A percentile compares a stretch with the other conserved stretches of the same genome.
Evolutionary conservation across 1,140 invertebrate genomes (phyloP).

Genomic region (Cyrtorhinus lividipennis): DNA sequence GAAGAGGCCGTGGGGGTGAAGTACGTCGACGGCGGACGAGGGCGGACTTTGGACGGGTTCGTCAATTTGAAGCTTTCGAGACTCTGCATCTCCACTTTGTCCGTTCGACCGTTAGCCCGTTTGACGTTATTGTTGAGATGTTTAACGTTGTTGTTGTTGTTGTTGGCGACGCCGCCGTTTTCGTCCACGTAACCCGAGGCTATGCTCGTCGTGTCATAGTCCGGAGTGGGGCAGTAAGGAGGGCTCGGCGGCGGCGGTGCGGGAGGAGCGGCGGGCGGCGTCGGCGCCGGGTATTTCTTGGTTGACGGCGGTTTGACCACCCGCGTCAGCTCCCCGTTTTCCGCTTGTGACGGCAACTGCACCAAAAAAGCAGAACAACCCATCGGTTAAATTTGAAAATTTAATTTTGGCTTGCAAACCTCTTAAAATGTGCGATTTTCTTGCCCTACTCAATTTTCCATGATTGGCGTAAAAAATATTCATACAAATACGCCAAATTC

Average conservation of each 20-base stretch:
- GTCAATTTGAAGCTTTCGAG: conserved; percentile 54
- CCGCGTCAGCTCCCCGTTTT: conserved; percentile 10
- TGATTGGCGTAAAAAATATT: too few relatives aligned
- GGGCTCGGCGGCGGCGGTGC: conserved; percentile 29
- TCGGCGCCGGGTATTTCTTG: conserved; percentile 13
- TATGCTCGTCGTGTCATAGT: conserved; percentile 38
- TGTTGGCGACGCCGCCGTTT: conserved; percentile 21
- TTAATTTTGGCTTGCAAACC: too few relatives aligned
- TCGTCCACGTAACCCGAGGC: conserved; percentile 17
- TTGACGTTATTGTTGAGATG: conserved; percentile 1
- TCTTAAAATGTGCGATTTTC: too few relatives aligned
- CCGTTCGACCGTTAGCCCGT: conserved; percentile 25
- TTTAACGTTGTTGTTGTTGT: not conserved
- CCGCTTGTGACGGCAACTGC: conserved; percentile 28
- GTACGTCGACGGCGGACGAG: conserved; percentile 50
- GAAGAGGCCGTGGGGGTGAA: conserved; percentile 35
- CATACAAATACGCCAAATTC: too few relatives aligned
- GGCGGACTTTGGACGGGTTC: conserved; percentile 37
- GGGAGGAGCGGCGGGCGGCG: conserved; percentile 27
- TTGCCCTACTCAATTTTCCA: too few relatives aligned
- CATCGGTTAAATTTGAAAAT: not conserved
- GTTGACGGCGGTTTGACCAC: not conserved
- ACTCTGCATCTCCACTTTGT: conserved; percentile 50
- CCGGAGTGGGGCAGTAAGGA: conserved; percentile 42
- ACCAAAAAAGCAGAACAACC: conserved; percentile 20